Percentiles rank a stretch among this genome's conserved stretches.
Conservation (phyloP, 1,140 invertebrate species). For the Eriosoma lanigerum region DNA sequence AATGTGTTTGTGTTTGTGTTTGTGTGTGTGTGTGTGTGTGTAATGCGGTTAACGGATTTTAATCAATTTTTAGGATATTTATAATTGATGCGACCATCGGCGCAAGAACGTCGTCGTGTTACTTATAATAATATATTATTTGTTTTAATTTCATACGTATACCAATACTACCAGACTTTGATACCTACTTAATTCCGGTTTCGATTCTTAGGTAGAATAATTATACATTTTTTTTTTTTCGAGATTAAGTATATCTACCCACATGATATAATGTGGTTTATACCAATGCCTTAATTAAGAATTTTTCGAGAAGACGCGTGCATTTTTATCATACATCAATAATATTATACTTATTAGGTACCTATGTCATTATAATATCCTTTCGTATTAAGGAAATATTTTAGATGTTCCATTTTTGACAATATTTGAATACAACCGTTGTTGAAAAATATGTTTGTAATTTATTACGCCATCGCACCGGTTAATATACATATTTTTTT, state of each 20-base stretch:
- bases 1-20: background rate
- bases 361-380: too few species aligned
- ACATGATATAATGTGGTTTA: too few species aligned
- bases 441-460: too few species aligned
- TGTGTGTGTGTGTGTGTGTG: background rate
- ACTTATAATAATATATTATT: background rate
- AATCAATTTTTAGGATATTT: background rate
- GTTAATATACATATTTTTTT: too few species aligned
- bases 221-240: background rate
- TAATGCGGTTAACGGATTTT: constrained; percentile 19
- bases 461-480: too few species aligned
- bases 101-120: background rate
- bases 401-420: too few species aligned
- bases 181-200: constrained; percentile 27
- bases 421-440: too few species aligned
- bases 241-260: background rate
- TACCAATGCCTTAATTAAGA: constrained; percentile 11
- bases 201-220: background rate
- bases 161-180: too few species aligned
- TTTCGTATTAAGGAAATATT: too few species aligned
- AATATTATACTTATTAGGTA: too few species aligned
- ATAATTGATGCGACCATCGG: background rate
- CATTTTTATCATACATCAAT: too few species aligned
- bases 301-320: background rate
- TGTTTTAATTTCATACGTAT: too few species aligned